Conservation (phyloP, 1,140 invertebrate species). For the Macrobrachium nipponense region DNA sequence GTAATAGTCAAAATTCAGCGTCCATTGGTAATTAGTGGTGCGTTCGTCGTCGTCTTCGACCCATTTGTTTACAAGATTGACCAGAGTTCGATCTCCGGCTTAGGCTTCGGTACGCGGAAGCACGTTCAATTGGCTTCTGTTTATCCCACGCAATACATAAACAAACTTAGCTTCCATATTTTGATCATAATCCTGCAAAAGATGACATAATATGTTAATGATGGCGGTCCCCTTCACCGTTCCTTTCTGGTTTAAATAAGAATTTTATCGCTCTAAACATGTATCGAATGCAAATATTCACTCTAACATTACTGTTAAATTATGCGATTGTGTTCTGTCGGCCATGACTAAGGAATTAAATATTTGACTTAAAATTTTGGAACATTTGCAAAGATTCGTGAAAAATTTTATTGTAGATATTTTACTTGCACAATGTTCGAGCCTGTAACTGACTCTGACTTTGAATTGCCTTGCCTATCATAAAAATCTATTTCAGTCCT, state of each 20-base stretch:
- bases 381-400: slow-evolving; percentile 9
- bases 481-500: no score
- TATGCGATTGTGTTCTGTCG: no score
- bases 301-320: background rate
- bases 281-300: slow-evolving; percentile 18
- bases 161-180: no score
- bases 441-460: slow-evolving; percentile 10
- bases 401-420: slow-evolving; percentile 36
- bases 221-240: no score
- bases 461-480: background rate
- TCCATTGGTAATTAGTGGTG: slow-evolving; percentile 60
- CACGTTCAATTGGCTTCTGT: no score
- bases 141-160: no score
- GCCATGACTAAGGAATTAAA: background rate
- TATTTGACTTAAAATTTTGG: slow-evolving; percentile 1
- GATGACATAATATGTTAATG: no score
- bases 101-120: background rate
- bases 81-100: slow-evolving; percentile 18
- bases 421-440: slow-evolving; percentile 27
- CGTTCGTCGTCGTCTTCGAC: slow-evolving; percentile 48
- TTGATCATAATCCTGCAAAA: no score
- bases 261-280: slow-evolving; percentile 31
- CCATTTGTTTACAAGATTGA: slow-evolving; percentile 56
- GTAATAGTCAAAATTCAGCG: slow-evolving; percentile 50
- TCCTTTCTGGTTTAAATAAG: no score